Conservation (phyloP, 1,140 invertebrate genomes). For the Thrips palmi region DNA sequence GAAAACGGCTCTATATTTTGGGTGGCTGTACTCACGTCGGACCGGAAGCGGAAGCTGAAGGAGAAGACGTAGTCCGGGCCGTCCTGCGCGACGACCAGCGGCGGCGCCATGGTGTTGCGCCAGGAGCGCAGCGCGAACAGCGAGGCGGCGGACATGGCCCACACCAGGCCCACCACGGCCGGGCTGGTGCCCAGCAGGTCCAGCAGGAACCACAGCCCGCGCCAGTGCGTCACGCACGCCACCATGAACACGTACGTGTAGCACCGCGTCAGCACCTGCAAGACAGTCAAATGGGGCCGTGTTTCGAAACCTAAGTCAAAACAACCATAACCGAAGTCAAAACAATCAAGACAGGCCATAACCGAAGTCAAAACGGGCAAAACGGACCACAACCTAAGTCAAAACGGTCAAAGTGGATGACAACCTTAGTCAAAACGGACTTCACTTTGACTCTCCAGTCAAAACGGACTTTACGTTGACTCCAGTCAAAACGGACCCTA, state of each 20-base stretch:
- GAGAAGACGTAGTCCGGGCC: constrained; percentile 30
- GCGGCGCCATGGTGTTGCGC: constrained; percentile 36
- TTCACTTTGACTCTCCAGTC: too few species aligned
- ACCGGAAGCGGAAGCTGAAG: constrained; percentile 39
- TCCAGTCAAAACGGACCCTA: too few species aligned
- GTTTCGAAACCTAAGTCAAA: too few species aligned
- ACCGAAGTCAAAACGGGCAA: too few species aligned
- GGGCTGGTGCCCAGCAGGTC: constrained; percentile 22
- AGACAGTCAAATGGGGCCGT: too few species aligned
- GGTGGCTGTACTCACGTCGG: constrained; percentile 12
- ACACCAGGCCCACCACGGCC: constrained; percentile 16
- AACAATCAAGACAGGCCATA: too few species aligned
- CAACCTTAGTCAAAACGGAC: too few species aligned
- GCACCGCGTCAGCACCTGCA: constrained; percentile 9
- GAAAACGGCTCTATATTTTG: constrained; percentile 4
- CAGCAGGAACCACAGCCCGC: constrained; percentile 35
- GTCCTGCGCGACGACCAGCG: constrained; percentile 35
- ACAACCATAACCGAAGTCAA: too few species aligned
- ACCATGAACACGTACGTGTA: constrained; percentile 39
- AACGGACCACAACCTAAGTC: too few species aligned
- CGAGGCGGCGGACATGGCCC: constrained; percentile 18
- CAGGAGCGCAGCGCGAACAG: constrained; percentile 25
- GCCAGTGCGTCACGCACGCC: constrained; percentile 37
- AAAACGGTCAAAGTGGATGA: too few species aligned
- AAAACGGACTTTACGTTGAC: too few species aligned